phyloP scores from a whole-genome alignment of 1,140 invertebrate genomes.

The Euborellia annulipes region DNA sequence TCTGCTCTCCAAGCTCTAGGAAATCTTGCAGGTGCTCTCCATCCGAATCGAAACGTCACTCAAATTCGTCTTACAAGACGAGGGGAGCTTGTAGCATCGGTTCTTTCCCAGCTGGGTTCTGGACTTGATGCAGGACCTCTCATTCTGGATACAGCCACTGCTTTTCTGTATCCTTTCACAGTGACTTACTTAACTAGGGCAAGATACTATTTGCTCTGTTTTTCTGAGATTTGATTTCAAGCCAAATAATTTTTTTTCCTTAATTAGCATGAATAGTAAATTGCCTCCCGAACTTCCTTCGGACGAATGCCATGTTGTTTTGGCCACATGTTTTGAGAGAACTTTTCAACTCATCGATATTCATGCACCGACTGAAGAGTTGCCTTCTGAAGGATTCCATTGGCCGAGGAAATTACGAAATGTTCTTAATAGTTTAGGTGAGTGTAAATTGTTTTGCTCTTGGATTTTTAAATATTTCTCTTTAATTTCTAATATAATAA shows the following conservation, averaged over 20 bases:
- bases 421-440: slow-evolving; percentile 10
- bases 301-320: background rate
- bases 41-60: slow-evolving; percentile 26
- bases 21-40: slow-evolving; percentile 30
- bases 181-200: background rate
- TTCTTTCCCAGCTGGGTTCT: slow-evolving; percentile 24
- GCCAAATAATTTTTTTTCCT: background rate
- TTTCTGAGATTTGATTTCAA: background rate
- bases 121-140: slow-evolving; percentile 24
- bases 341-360: slow-evolving; percentile 2
- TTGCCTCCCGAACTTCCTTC: background rate
- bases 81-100: slow-evolving; percentile 13
- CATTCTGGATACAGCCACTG: slow-evolving; percentile 32
- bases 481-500: background rate
- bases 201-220: background rate
- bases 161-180: slow-evolving; percentile 36
- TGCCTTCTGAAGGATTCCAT: too few species aligned
- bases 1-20: slow-evolving; percentile 29
- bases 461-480: background rate
- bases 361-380: background rate
- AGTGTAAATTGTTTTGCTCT: slow-evolving; percentile 5
- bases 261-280: background rate
- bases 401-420: slow-evolving; percentile 7
- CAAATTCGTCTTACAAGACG: slow-evolving; percentile 25
- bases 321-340: slow-evolving; percentile 15